Percentiles rank a stretch among this genome's conserved stretches.
phyloP scores from a whole-genome alignment of 1,140 invertebrate genomes.

The Heliconius hermathena region DNA sequence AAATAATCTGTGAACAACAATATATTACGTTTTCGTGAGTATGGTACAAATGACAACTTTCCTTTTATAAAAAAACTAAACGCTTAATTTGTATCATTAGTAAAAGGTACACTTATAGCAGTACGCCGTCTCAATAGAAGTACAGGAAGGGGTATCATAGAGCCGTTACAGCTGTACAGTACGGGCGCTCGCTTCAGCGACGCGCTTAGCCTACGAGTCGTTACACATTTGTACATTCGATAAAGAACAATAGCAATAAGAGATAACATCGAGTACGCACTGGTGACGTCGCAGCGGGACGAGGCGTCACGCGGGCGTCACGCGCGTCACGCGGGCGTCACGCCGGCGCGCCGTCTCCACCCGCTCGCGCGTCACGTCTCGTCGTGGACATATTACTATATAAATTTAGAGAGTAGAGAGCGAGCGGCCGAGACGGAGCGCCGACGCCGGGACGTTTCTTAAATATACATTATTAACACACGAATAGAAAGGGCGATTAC shows the following conservation, averaged over 20 bases:
- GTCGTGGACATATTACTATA: too few species aligned
- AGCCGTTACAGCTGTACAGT: neutral
- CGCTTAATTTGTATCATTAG: constrained; percentile 53
- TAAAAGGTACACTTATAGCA: constrained; percentile 38
- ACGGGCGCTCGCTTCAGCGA: neutral
- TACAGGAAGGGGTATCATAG: constrained; percentile 30
- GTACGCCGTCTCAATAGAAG: constrained; percentile 12
- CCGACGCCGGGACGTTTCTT: constrained; percentile 7
- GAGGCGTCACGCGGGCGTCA: neutral
- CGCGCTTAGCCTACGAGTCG: constrained; percentile 40
- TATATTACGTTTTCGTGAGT: constrained; percentile 70
- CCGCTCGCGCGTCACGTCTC: too few species aligned
- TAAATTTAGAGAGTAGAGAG: too few species aligned
- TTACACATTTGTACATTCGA: constrained; percentile 63
- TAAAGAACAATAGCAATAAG: constrained; percentile 35
- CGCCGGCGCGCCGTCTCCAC: neutral
- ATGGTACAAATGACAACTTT: constrained; percentile 80
- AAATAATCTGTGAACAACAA: constrained; percentile 80
- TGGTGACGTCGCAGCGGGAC: constrained; percentile 1
- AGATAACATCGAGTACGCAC: constrained; percentile 31
- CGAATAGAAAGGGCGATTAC: constrained; percentile 25
- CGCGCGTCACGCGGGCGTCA: too few species aligned
- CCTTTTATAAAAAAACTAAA: constrained; percentile 76
- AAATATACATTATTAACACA: constrained; percentile 25
- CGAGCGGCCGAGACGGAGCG: neutral